These are phyloP conservation scores for Carabus problematicus DNA, from an alignment of 2,888 invertebrate genomes.

Conservation along the genomic window DNA sequence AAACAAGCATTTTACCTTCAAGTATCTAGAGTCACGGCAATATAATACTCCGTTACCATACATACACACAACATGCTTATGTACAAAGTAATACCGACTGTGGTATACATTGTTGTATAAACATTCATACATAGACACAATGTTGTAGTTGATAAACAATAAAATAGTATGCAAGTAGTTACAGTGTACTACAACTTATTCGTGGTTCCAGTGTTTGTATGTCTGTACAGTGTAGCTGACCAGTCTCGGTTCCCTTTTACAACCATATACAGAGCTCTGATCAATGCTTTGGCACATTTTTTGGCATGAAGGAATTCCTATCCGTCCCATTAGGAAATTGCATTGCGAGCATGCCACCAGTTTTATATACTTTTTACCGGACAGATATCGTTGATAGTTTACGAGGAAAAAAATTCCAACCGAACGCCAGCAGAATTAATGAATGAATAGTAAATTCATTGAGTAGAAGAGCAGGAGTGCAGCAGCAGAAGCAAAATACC, in stretches of 20 bases:
- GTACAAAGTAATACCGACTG: slow-evolving; percentile 13
- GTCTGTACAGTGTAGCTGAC: too few relatives aligned
- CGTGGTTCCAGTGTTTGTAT: too few relatives aligned
- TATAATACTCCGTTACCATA: slow-evolving; percentile 6
- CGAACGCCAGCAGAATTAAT: slow-evolving; percentile 15
- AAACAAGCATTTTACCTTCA: slow-evolving; percentile 48
- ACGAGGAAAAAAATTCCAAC: slow-evolving; percentile 17
- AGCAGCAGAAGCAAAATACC: slow-evolving; percentile 5
- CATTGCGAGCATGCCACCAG: background rate
- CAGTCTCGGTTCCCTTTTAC: background rate
- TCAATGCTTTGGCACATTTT: slow-evolving; percentile 11
- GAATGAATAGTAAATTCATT: slow-evolving; percentile 33
- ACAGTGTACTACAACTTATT: too few relatives aligned
- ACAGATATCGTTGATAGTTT: background rate
- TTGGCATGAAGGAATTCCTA: slow-evolving; percentile 10
- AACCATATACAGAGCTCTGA: slow-evolving; percentile 14
- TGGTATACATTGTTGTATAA: slow-evolving; percentile 47
- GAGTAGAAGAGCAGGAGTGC: background rate
- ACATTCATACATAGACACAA: too few relatives aligned
- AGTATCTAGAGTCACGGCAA: slow-evolving; percentile 35
- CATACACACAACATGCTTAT: background rate
- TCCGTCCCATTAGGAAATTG: slow-evolving; percentile 16
- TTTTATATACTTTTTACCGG: slow-evolving; percentile 12
- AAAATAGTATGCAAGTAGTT: too few relatives aligned
- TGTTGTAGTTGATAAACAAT: too few relatives aligned